Percentiles rank a stretch among this genome's conserved stretches.
phyloP scores from a whole-genome alignment of 2,888 invertebrate species.

The Schizaphis graminum region DNA sequence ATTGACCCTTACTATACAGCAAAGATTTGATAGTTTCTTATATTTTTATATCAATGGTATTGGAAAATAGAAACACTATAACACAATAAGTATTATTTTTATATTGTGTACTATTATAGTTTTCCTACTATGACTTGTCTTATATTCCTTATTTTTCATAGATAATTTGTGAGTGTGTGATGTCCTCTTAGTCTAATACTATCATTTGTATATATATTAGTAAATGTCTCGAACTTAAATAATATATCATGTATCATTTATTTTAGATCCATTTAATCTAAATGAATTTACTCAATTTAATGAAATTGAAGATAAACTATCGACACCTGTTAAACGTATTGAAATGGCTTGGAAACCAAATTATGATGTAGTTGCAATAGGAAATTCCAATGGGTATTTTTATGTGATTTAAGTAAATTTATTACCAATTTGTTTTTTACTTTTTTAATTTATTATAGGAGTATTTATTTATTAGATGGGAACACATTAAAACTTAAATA shows the following conservation, averaged over 20 bases:
- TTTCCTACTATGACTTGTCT: background rate
- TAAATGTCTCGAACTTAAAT: too few species aligned
- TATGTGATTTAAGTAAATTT: background rate
- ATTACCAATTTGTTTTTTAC: background rate
- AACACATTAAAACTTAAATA: constrained; percentile 50
- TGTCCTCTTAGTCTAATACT: too few species aligned
- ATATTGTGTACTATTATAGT: background rate
- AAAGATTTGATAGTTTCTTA: too few species aligned
- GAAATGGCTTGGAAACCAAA: constrained; percentile 77
- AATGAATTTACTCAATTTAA: constrained; percentile 54
- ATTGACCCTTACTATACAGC: too few species aligned
- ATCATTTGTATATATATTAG: too few species aligned
- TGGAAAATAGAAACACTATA: background rate
- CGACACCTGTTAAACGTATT: constrained; percentile 52
- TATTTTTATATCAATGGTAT: background rate
- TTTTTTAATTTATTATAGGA: constrained; percentile 26
- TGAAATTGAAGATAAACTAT: constrained; percentile 56
- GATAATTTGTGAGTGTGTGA: too few species aligned
- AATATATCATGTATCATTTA: too few species aligned
- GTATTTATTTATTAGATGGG: constrained; percentile 61
- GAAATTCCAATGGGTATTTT: constrained; percentile 77
- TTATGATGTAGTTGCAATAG: constrained; percentile 75
- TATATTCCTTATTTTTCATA: background rate
- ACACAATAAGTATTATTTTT: background rate
- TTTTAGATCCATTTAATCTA: constrained; percentile 48